These are phyloP conservation scores for Amazona vittata DNA, from an alignment of 2,113 vertebrate genomes.

Conservation along the genomic window DNA sequence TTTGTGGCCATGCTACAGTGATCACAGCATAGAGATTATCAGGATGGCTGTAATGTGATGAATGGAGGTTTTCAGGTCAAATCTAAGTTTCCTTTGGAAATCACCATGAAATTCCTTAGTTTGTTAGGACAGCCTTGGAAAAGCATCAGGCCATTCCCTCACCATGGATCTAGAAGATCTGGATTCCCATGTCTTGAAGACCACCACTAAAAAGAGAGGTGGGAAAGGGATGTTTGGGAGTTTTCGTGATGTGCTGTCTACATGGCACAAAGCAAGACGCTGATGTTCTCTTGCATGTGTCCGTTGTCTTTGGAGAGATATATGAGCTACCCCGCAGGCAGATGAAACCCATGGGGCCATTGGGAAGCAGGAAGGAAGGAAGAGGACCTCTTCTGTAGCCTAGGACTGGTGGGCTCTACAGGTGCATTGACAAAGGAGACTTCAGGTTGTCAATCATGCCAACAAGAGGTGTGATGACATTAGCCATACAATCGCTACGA, in stretches of 20 bases:
- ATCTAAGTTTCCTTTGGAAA: not conserved
- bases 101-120: not conserved
- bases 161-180: not conserved
- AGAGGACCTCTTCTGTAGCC: not conserved
- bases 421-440: not conserved
- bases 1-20: not conserved
- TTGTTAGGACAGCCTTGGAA: not conserved
- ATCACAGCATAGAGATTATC: not conserved
- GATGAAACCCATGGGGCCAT: not conserved
- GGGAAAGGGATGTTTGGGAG: not conserved
- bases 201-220: not conserved
- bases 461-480: not conserved
- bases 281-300: not conserved
- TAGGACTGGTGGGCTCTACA: not conserved
- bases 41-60: not conserved
- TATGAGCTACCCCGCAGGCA: not conserved
- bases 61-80: not conserved
- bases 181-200: not conserved
- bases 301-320: not conserved
- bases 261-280: not conserved
- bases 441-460: not conserved
- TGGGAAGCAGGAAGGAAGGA: not conserved
- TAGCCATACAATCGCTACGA: fast-evolving
- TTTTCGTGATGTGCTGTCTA: fast-evolving
- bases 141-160: not conserved